Evolutionary conservation across 1,140 invertebrate species (phyloP), one percentile per base, ranked within the genome.

Genomic region (Trachymyrmex cornetzi): DNA sequence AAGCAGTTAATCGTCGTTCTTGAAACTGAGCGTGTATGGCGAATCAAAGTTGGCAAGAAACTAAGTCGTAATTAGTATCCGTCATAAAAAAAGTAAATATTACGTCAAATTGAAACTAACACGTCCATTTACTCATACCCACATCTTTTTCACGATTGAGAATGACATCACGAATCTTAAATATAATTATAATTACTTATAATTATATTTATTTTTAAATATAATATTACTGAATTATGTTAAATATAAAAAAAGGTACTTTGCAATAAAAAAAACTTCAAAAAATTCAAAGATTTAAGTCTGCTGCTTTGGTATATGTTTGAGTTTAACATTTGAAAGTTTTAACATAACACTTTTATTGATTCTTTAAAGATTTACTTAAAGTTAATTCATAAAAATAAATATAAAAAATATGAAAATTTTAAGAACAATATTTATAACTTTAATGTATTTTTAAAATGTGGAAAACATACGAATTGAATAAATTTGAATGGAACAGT

Each of bases 1-100:
- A 84, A 84, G 69, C 69, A 84, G 71, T 55, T 72, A 77, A 34
- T 67, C 30, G 50, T 48, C 11, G 16, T 74, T 82, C 38, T 74
- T 38, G 69, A 75, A 50, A 74, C 7, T 16, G 55, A 27, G 53
- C 30, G 24, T 44, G 27, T 24, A 59, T 19, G 7, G 14, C 4
- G 4, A 67, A 19, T 1, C 34, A 1, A 72, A 57, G 22, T 48
- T 71, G 16, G 19, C 67, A 38, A 44, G 22, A n/a, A 38, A 48
- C 34, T 69, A 80, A 80, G n/a, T n/a, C 9, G 27, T 71, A 81
- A 72, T 81, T 71, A 72, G 53, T 44, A 59, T 72, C 22, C 27
- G n/a, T 22, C n/a, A 50, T 22, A 57, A 50, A 89, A 67, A n/a
- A 5, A 44, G 85, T 59, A 9, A 30, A 66, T 55, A 48, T 48